Conservation (phyloP, 1,140 invertebrate genomes). For the Polyergus mexicanus region DNA sequence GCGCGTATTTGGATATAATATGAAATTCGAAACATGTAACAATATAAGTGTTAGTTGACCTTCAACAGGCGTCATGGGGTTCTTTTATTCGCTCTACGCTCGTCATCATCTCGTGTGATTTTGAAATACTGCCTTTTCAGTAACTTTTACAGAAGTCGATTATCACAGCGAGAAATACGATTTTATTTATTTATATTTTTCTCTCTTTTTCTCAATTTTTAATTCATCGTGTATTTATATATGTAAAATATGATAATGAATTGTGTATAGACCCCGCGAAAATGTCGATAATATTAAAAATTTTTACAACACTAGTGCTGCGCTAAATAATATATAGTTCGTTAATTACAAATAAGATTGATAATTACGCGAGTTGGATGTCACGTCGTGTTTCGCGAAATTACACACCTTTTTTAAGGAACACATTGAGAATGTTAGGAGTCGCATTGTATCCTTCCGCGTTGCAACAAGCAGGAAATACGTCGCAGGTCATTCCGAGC, state of each 20-base stretch:
- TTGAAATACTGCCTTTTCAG: background rate
- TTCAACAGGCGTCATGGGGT: background rate
- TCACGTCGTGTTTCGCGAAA: background rate
- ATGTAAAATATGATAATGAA: too few relatives aligned
- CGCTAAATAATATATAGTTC: background rate
- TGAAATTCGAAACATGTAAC: background rate
- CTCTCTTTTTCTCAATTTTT: background rate
- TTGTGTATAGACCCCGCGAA: background rate
- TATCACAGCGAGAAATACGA: too few relatives aligned
- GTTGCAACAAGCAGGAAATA: conserved; percentile 56
- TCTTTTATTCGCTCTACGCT: background rate
- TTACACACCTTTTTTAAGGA: conserved; percentile 10
- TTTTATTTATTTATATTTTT: too few relatives aligned
- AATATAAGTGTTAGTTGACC: background rate
- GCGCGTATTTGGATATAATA: background rate
- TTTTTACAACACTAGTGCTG: background rate
- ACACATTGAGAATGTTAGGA: conserved; percentile 8
- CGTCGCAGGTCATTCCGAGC: conserved; percentile 51
- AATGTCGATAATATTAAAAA: background rate
- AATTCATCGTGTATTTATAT: background rate
- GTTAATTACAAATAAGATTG: background rate
- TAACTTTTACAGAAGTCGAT: background rate
- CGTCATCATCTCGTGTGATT: background rate
- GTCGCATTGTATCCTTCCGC: conserved; percentile 22
- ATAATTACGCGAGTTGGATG: background rate